A percentile compares a stretch with the other conserved stretches of the same genome.
These are phyloP conservation scores for Malacosoma neustria DNA, from an alignment of 2,888 invertebrate genomes.

Conservation along the genomic window DNA sequence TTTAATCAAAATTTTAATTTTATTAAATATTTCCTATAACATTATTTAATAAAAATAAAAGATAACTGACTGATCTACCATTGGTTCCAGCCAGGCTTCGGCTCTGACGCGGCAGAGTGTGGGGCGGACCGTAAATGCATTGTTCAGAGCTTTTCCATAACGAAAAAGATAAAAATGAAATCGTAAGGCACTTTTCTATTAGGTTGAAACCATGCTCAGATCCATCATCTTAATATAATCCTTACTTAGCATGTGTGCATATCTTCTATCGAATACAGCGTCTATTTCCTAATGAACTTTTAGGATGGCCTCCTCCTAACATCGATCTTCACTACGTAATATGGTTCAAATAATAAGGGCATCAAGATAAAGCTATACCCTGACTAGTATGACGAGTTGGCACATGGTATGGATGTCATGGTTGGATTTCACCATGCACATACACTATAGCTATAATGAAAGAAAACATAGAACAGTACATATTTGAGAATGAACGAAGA, in stretches of 20 bases:
- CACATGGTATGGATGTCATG: constrained; percentile 66
- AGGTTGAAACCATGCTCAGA: constrained; percentile 52
- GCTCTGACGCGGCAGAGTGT: constrained; percentile 41
- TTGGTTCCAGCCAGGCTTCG: constrained; percentile 26
- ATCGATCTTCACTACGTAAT: constrained; percentile 23
- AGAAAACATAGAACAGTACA: constrained; percentile 14
- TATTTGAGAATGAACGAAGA: constrained; percentile 23
- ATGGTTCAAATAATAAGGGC: constrained; percentile 34
- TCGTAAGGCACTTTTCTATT: constrained; percentile 73
- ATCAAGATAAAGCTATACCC: constrained; percentile 47
- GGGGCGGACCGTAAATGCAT: constrained; percentile 55
- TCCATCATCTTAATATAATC: constrained; percentile 42
- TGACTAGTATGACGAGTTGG: constrained; percentile 58
- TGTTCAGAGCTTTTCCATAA: constrained; percentile 49
- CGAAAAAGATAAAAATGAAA: constrained; percentile 57
- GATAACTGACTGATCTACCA: constrained; percentile 28
- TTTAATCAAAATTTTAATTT: constrained; percentile 3
- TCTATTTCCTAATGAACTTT: constrained; percentile 30
- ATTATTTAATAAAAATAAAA: constrained; percentile 23
- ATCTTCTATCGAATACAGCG: constrained; percentile 32
- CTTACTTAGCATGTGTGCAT: constrained; percentile 40
- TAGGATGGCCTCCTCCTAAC: constrained; percentile 21
- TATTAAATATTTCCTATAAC: constrained; percentile 4
- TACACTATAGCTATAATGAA: constrained; percentile 22
- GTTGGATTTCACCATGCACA: constrained; percentile 42